A percentile compares a stretch with the other conserved stretches of the same genome.
These are phyloP conservation scores for Thryonomys swinderianus DNA, from an alignment of 2,113 vertebrate species.

Conservation along the genomic window DNA sequence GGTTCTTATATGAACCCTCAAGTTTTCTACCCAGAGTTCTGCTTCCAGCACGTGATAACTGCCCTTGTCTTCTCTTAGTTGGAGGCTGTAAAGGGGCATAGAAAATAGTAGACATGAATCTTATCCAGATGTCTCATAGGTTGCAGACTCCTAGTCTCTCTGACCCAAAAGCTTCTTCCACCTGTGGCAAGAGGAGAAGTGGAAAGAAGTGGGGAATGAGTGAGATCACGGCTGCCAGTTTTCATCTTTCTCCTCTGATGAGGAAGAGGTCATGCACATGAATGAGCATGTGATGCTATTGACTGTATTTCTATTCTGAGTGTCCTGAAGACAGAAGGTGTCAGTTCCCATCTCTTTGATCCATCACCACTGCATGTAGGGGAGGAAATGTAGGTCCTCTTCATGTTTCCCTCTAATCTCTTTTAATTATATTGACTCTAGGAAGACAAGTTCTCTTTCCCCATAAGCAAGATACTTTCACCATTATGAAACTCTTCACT, in stretches of 20 bases:
- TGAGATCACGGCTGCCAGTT: slow-evolving; percentile 48
- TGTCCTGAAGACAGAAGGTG: slow-evolving; percentile 53
- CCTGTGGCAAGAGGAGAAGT: background rate
- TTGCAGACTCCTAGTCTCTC: background rate
- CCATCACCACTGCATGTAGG: slow-evolving; percentile 20
- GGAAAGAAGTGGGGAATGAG: slow-evolving; percentile 1
- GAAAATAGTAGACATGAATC: background rate
- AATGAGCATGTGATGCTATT: slow-evolving; percentile 51
- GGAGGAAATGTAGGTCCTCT: slow-evolving; percentile 38
- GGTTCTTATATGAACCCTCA: background rate
- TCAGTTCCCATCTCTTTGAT: slow-evolving; percentile 65
- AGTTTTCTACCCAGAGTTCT: background rate
- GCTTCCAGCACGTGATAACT: background rate
- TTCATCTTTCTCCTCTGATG: slow-evolving; percentile 49
- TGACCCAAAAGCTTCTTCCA: background rate
- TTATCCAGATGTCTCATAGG: background rate
- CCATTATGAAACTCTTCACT: slow-evolving; percentile 41
- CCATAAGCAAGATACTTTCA: slow-evolving; percentile 62
- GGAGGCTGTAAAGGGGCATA: background rate
- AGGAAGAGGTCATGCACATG: slow-evolving; percentile 51
- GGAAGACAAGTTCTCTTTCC: slow-evolving; percentile 47
- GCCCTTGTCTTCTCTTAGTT: background rate
- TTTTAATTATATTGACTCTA: slow-evolving; percentile 71
- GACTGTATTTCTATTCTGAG: slow-evolving; percentile 24
- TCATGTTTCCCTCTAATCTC: slow-evolving; percentile 62